Conservation (phyloP, 2,113 vertebrate genomes). For the Caracal caracal region DNA sequence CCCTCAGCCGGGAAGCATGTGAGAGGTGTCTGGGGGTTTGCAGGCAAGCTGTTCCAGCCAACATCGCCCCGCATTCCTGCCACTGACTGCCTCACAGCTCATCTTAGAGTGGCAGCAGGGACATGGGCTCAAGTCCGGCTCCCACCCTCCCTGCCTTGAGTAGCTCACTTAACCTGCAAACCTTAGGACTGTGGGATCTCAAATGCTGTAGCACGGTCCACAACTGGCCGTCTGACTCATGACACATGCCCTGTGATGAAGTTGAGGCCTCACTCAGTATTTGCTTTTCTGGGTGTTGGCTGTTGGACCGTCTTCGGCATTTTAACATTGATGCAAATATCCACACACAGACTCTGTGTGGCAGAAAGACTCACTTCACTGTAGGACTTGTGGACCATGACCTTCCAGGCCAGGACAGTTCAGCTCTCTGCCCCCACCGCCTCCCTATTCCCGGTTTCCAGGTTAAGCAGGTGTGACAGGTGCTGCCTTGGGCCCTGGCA, state of each 20-base stretch:
- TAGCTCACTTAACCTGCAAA: background rate
- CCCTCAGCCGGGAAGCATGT: background rate
- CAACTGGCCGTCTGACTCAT: rapidly evolving
- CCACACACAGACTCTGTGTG: background rate
- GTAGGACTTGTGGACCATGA: background rate
- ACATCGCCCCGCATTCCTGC: background rate
- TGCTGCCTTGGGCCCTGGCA: background rate
- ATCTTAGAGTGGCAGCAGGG: background rate
- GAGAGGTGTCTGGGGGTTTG: too few species aligned
- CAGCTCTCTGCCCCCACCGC: rapidly evolving
- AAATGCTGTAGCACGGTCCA: background rate
- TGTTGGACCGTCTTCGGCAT: background rate
- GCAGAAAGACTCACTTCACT: background rate
- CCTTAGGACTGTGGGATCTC: background rate
- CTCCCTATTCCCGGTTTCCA: background rate
- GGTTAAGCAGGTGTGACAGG: background rate
- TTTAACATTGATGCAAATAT: background rate
- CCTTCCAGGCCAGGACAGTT: background rate
- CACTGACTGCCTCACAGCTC: too few species aligned
- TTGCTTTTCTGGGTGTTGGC: background rate
- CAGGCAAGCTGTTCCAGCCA: background rate
- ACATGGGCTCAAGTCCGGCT: background rate
- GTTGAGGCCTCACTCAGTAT: background rate
- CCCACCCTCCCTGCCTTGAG: background rate
- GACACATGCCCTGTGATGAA: background rate